Conservation (phyloP, 2,888 invertebrate species). For the Brachycybe producta region DNA sequence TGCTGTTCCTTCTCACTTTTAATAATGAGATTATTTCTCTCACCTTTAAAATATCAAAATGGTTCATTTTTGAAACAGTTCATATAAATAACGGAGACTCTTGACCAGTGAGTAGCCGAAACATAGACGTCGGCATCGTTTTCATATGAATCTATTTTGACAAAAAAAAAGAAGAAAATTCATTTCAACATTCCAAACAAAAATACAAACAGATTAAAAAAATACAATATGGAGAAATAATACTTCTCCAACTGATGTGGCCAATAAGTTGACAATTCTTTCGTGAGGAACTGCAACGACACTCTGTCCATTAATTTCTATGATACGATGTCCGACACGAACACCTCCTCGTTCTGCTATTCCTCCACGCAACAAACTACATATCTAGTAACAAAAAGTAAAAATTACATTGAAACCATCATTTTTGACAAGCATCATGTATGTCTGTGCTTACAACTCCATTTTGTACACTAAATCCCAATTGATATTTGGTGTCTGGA, state of each 20-base stretch:
- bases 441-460: conserved; percentile 63
- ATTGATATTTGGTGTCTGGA: conserved; percentile 98
- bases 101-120: conserved; percentile 94
- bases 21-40: too few species aligned
- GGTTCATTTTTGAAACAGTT: too few species aligned
- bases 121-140: conserved; percentile 99
- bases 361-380: conserved; percentile 91
- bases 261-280: conserved; percentile 95
- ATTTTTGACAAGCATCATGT: neutral
- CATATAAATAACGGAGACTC: conserved; percentile 98
- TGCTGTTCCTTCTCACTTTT: too few species aligned
- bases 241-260: conserved; percentile 98
- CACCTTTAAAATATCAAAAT: too few species aligned
- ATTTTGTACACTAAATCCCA: conserved; percentile 99
- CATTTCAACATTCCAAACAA: neutral
- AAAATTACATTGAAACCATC: conserved; percentile 6
- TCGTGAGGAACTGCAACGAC: conserved; percentile 99
- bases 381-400: conserved; percentile 53
- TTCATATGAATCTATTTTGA: conserved; percentile 91
- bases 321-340: conserved; percentile 96
- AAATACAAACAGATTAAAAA: conserved; percentile 1
- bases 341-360: conserved; percentile 98
- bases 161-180: conserved; percentile 6
- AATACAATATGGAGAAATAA: conserved; percentile 21
- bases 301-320: conserved; percentile 99